Evolutionary conservation across 2,888 invertebrate genomes (phyloP).

Genomic region (Rugalucina vietnamica): DNA sequence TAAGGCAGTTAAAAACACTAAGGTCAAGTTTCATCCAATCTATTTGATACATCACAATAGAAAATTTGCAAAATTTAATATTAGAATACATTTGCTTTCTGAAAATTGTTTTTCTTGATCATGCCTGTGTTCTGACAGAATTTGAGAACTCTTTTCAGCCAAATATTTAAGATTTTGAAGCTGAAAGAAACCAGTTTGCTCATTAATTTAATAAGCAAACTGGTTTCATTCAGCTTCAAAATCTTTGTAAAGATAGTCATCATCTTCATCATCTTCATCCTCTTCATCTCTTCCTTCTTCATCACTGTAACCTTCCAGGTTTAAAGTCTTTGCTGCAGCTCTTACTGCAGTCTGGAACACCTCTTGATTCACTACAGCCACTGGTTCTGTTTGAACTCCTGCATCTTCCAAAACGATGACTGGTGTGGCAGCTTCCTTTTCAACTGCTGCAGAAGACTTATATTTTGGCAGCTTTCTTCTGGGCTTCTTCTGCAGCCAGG

Average conservation of each 20-base stretch:
- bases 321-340: not conserved
- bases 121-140: too few relatives aligned
- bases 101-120: too few relatives aligned
- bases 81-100: too few relatives aligned
- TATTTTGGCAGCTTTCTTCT: conserved; percentile 19
- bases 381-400: not conserved
- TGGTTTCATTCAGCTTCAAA: not conserved
- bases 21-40: too few relatives aligned
- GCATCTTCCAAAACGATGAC: not conserved
- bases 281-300: not conserved
- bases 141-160: too few relatives aligned
- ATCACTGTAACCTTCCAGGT: not conserved
- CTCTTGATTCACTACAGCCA: not conserved
- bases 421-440: not conserved
- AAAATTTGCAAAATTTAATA: too few relatives aligned
- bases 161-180: too few relatives aligned
- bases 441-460: not conserved
- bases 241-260: not conserved
- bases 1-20: too few relatives aligned
- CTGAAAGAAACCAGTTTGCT: too few relatives aligned
- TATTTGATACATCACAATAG: too few relatives aligned
- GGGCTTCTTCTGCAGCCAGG: conserved; percentile 4
- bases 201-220: too few relatives aligned
- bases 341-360: not conserved
- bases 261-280: not conserved